These are phyloP conservation scores for Equus quagga DNA, from an alignment of 2,113 vertebrate species.

Conservation along the genomic window DNA sequence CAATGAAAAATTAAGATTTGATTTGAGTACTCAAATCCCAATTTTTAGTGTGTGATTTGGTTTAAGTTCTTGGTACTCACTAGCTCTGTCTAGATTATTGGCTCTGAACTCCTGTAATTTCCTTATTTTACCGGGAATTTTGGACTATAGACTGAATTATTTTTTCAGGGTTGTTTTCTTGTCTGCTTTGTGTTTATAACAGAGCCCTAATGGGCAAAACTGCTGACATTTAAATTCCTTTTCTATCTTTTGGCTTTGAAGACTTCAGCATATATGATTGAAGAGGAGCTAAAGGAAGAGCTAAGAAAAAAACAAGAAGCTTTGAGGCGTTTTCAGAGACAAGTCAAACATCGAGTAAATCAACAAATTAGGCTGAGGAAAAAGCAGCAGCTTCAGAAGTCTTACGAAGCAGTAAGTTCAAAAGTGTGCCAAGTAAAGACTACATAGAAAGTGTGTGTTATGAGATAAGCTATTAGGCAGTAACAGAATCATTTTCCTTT, in stretches of 20 bases:
- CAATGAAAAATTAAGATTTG: constrained; percentile 54
- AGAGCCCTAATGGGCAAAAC: neutral
- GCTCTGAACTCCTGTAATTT: constrained; percentile 23
- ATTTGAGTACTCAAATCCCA: constrained; percentile 48
- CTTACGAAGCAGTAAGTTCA: constrained; percentile 87
- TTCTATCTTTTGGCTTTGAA: constrained; percentile 66
- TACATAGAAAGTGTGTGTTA: neutral
- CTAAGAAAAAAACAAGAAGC: constrained; percentile 86
- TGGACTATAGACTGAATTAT: constrained; percentile 16
- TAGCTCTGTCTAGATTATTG: neutral
- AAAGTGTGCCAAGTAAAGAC: neutral
- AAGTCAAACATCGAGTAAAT: constrained; percentile 92
- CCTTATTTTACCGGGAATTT: neutral
- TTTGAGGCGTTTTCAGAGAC: constrained; percentile 91
- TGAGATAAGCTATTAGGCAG: neutral
- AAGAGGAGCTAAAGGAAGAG: constrained; percentile 89
- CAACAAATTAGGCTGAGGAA: constrained; percentile 85
- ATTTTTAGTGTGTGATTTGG: constrained; percentile 35
- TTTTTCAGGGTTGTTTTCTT: neutral
- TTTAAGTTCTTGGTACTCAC: constrained; percentile 9
- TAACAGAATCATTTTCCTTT: neutral
- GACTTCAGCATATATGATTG: constrained; percentile 88
- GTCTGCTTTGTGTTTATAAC: constrained; percentile 27
- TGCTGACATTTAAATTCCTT: neutral
- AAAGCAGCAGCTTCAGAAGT: constrained; percentile 87